Conservation (phyloP, 2,888 invertebrate species). For the Pyrrhia umbra region DNA sequence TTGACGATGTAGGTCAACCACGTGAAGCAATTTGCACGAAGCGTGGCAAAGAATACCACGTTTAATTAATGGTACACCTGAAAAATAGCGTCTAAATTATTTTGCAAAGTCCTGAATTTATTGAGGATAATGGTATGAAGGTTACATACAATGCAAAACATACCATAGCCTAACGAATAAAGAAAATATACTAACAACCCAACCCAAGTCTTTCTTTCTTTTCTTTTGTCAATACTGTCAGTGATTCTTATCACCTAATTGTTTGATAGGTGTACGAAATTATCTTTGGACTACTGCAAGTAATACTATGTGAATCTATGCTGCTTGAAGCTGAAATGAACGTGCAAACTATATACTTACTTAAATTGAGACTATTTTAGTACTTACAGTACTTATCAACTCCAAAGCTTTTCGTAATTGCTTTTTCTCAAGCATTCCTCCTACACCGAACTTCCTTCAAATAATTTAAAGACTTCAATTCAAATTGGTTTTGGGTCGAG, state of each 20-base stretch:
- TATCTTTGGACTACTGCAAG: too few relatives aligned
- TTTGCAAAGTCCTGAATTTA: constrained; percentile 19
- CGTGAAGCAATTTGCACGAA: constrained; percentile 24
- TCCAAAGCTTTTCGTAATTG: neutral
- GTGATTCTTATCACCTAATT: neutral
- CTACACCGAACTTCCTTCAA: neutral
- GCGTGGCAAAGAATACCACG: constrained; percentile 22
- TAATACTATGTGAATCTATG: too few relatives aligned
- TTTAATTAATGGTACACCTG: constrained; percentile 36
- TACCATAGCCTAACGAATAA: neutral
- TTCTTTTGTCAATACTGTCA: too few relatives aligned
- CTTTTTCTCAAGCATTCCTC: constrained; percentile 1
- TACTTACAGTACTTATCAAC: neutral
- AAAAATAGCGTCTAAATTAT: constrained; percentile 17
- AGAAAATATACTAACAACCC: too few relatives aligned
- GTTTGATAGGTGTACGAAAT: neutral
- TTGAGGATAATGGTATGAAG: neutral
- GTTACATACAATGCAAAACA: neutral
- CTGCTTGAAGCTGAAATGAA: too few relatives aligned
- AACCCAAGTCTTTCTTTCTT: too few relatives aligned
- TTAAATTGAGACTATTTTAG: neutral
- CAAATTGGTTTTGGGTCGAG: constrained; percentile 39
- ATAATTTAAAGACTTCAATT: constrained; percentile 11
- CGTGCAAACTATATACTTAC: neutral
- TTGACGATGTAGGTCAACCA: constrained; percentile 27